These are phyloP conservation scores for Drosophila pseudoobscura DNA, from an alignment of 1,140 invertebrate species.

Conservation along the genomic window DNA sequence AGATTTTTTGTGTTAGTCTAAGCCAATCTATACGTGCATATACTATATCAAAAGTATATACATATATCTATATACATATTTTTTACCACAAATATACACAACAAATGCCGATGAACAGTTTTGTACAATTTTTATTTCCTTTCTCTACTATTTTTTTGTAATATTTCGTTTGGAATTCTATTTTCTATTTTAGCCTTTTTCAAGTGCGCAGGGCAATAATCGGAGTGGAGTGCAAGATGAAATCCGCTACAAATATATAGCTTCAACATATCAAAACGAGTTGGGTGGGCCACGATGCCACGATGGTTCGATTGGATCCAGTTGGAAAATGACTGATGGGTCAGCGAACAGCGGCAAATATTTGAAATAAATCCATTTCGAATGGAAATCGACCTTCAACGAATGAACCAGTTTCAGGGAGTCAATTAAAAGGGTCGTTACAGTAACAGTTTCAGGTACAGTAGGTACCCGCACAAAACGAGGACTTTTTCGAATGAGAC, in stretches of 20 bases:
- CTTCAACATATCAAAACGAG: constrained; percentile 62
- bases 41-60: constrained; percentile 37
- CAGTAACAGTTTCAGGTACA: too few species aligned
- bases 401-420: constrained; percentile 1
- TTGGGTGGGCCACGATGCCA: not conserved
- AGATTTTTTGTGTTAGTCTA: constrained; percentile 34
- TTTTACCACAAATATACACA: constrained; percentile 68
- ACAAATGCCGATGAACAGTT: constrained; percentile 30
- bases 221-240: constrained; percentile 34
- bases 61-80: constrained; percentile 40
- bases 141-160: constrained; percentile 25
- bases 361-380: not conserved
- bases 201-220: constrained; percentile 69
- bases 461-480: too few species aligned
- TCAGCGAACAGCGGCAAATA: not conserved
- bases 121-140: constrained; percentile 26
- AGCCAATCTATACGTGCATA: constrained; percentile 23
- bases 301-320: too few species aligned
- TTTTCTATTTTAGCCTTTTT: not conserved
- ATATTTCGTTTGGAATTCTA: constrained; percentile 1
- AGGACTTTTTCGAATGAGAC: too few species aligned
- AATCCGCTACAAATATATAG: constrained; percentile 53
- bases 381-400: not conserved
- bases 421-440: too few species aligned
- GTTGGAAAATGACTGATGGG: not conserved